Percentiles rank a stretch among this genome's conserved stretches.
These are phyloP conservation scores for Peribatodes rhomboidaria DNA, from an alignment of 2,888 invertebrate genomes.

Conservation along the genomic window DNA sequence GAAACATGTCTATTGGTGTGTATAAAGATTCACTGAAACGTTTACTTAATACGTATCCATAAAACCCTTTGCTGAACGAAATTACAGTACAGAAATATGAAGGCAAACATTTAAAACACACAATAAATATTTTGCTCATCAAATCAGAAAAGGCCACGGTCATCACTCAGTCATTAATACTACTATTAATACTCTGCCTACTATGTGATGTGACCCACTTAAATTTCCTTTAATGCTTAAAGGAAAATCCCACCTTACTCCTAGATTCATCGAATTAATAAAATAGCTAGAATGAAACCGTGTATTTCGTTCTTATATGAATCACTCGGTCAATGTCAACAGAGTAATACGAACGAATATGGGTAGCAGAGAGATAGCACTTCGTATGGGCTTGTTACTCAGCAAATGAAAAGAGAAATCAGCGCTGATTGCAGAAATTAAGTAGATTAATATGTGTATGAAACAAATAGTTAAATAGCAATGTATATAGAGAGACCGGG, in stretches of 20 bases:
- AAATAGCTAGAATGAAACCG: slow-evolving; percentile 48
- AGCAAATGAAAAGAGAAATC: slow-evolving; percentile 34
- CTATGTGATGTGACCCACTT: slow-evolving; percentile 17
- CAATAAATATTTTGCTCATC: slow-evolving; percentile 24
- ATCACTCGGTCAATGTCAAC: slow-evolving; percentile 78
- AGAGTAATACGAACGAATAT: slow-evolving; percentile 54
- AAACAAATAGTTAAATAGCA: slow-evolving; percentile 32
- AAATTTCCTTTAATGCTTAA: slow-evolving; percentile 38
- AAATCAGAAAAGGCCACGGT: slow-evolving; percentile 31
- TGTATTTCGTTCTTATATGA: slow-evolving; percentile 65
- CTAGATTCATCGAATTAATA: slow-evolving; percentile 57
- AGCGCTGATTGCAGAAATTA: slow-evolving; percentile 24
- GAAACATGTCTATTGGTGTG: background rate
- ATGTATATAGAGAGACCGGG: slow-evolving; percentile 42
- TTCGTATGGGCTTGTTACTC: slow-evolving; percentile 30
- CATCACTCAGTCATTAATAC: slow-evolving; percentile 21
- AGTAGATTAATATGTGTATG: slow-evolving; percentile 33
- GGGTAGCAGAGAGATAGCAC: slow-evolving; percentile 38
- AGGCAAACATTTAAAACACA: slow-evolving; percentile 13
- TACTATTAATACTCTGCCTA: slow-evolving; percentile 17
- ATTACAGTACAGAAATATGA: slow-evolving; percentile 4
- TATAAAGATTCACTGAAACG: slow-evolving; percentile 8
- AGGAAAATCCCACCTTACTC: slow-evolving; percentile 55
- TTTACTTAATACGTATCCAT: background rate
- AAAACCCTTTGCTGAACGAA: too few species aligned